These are phyloP conservation scores for Aleiodes sp. DNA, from an alignment of 1,140 invertebrate species.

Conservation along the genomic window DNA sequence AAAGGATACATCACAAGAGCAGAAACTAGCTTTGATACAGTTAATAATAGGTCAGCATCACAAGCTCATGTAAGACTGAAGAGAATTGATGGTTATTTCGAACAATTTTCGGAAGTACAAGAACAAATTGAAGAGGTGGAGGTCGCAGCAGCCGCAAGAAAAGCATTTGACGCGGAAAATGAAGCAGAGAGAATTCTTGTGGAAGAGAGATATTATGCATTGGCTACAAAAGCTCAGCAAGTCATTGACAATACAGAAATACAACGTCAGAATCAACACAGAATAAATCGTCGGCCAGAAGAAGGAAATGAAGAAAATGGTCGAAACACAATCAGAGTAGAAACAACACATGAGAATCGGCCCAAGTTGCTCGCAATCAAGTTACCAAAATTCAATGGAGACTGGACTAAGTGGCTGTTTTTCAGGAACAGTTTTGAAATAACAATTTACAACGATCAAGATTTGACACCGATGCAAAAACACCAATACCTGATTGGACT, in stretches of 20 bases:
- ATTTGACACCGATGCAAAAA: slow-evolving; percentile 38
- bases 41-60: not conserved
- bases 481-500: slow-evolving; percentile 49
- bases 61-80: not conserved
- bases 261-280: not conserved
- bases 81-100: not conserved
- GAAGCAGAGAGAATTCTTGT: not conserved
- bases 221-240: not conserved
- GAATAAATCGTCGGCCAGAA: no score
- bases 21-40: not conserved
- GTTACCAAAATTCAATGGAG: not conserved
- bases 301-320: not conserved
- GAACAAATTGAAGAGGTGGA: not conserved
- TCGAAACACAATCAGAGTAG: not conserved
- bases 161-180: not conserved
- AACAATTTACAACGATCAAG: slow-evolving; percentile 47
- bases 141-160: not conserved
- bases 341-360: no score
- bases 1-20: not conserved
- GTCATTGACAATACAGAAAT: not conserved
- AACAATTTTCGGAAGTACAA: not conserved
- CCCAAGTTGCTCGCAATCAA: not conserved
- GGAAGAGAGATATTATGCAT: not conserved
- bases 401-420: not conserved
- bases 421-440: slow-evolving; percentile 1